These are phyloP conservation scores for Poliocrania exsul DNA, from an alignment of 2,797 vertebrate species.

Conservation along the genomic window DNA sequence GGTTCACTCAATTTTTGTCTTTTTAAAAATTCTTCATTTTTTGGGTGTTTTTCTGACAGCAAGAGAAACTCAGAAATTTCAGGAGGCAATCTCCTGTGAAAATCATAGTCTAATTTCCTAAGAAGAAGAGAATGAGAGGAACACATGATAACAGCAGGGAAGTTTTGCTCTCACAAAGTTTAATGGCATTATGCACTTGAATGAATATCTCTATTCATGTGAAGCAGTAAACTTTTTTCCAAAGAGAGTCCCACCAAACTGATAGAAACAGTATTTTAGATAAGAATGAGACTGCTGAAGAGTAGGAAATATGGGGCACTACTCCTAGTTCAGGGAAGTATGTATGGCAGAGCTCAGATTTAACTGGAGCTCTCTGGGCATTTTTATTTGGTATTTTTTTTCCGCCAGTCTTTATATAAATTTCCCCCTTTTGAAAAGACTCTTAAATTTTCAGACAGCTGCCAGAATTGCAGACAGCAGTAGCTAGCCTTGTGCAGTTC, in stretches of 20 bases:
- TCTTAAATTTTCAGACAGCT: neutral
- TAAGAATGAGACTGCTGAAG: neutral
- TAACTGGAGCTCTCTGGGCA: neutral
- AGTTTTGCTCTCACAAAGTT: neutral
- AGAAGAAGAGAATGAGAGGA: neutral
- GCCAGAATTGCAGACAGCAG: neutral
- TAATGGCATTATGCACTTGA: neutral
- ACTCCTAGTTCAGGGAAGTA: neutral
- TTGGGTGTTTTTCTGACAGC: neutral
- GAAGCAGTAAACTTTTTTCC: neutral
- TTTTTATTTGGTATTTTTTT: neutral
- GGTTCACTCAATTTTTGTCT: neutral
- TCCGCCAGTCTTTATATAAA: accelerated
- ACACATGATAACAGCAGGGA: neutral
- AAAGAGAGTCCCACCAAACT: neutral
- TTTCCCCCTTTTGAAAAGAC: neutral
- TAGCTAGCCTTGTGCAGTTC: neutral
- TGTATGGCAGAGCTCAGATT: neutral
- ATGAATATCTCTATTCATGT: neutral
- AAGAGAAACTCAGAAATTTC: neutral
- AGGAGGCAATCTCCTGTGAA: neutral
- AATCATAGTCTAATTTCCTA: neutral
- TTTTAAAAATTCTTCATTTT: neutral
- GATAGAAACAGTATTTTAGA: neutral
- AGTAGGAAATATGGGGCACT: neutral